A percentile compares a stretch with the other conserved stretches of the same genome.
These are phyloP conservation scores for Neuroterus valhalla DNA, from an alignment of 1,140 invertebrate genomes.

Conservation along the genomic window DNA sequence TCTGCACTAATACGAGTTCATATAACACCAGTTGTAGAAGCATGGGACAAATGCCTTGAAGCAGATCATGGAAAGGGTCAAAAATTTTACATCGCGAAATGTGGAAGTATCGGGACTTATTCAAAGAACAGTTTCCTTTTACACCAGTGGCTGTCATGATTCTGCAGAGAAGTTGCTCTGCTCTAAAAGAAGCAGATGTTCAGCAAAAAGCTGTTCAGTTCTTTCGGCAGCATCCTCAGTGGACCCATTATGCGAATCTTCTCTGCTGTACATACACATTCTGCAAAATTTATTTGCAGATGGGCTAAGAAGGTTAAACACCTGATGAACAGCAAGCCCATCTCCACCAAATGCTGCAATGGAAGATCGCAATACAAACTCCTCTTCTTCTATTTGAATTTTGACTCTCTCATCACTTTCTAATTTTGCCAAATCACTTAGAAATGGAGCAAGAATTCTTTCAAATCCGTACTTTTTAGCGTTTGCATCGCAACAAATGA, in stretches of 20 bases:
- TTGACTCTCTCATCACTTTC: constrained; percentile 29
- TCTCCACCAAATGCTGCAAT: constrained; percentile 37
- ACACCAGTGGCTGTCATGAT: constrained; percentile 38
- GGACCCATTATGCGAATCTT: constrained; percentile 18
- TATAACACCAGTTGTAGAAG: constrained; percentile 14
- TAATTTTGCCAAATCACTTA: constrained; percentile 22
- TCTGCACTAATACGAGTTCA: constrained; percentile 22
- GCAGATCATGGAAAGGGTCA: constrained; percentile 50
- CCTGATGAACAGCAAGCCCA: no score
- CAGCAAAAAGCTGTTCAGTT: background rate
- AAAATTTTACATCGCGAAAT: constrained; percentile 50
- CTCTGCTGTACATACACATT: constrained; percentile 32
- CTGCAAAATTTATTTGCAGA: constrained; percentile 39
- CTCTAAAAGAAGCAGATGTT: constrained; percentile 27
- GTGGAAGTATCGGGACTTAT: constrained; percentile 51
- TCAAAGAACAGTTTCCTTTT: constrained; percentile 44
- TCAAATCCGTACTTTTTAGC: constrained; percentile 33
- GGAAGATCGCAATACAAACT: constrained; percentile 34
- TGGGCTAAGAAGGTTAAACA: constrained; percentile 15
- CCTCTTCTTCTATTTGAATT: background rate
- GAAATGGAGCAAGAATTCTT: constrained; percentile 28
- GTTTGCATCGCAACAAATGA: constrained; percentile 18
- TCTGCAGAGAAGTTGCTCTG: constrained; percentile 35
- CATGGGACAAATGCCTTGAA: constrained; percentile 40
- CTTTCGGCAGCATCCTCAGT: constrained; percentile 2